Evolutionary conservation across 2,113 vertebrate species (phyloP).

Genomic region (Chroicocephalus ridibundus): DNA sequence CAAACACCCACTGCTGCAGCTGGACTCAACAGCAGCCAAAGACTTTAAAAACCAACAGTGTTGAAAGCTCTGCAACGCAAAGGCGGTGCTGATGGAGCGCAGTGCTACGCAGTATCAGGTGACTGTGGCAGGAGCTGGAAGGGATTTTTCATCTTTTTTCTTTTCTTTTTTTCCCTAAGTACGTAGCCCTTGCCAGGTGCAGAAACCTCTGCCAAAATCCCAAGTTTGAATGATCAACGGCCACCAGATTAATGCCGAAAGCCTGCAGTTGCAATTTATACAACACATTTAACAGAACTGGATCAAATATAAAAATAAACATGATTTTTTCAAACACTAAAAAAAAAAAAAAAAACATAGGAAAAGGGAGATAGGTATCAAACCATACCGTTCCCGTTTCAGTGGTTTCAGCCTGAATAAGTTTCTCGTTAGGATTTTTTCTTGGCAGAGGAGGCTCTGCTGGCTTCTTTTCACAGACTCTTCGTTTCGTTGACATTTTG

Average conservation of each 20-base stretch:
- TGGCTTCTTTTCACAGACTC: constrained; percentile 74
- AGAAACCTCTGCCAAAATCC: not conserved
- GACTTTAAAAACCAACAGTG: not conserved
- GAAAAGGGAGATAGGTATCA: not conserved
- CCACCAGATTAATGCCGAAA: not conserved
- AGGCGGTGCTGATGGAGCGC: not conserved
- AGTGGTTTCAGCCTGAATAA: constrained; percentile 84
- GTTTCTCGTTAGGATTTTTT: constrained; percentile 60
- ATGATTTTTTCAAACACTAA: not conserved
- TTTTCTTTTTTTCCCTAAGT: not conserved
- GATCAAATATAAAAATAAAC: not conserved
- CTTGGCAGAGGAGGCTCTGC: constrained; percentile 64
- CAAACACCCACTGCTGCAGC: not conserved
- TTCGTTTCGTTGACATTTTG: constrained; percentile 73
- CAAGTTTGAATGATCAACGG: not conserved
- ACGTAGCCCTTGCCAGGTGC: not conserved
- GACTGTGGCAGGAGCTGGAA: not conserved
- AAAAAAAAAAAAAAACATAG: not conserved
- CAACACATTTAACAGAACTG: not conserved
- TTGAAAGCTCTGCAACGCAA: not conserved
- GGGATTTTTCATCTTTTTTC: not conserved
- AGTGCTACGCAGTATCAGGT: not conserved
- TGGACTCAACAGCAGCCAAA: not conserved
- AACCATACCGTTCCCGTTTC: constrained; percentile 84
- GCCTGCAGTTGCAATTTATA: not conserved